phyloP scores from a whole-genome alignment of 2,113 vertebrate genomes.

The Perca flavescens region DNA sequence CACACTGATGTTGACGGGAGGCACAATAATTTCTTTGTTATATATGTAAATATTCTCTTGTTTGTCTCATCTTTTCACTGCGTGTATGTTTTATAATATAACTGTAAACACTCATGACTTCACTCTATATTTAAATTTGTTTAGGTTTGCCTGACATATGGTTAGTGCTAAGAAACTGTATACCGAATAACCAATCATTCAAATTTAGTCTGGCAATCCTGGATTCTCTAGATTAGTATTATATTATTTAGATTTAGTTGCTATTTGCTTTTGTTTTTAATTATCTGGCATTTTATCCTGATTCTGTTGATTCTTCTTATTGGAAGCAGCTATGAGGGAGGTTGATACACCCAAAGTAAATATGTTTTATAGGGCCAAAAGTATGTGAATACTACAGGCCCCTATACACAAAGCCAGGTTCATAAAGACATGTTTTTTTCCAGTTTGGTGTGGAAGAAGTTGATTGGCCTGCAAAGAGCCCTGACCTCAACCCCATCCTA shows the following conservation, averaged over 20 bases:
- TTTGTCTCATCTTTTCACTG: slow-evolving; percentile 71
- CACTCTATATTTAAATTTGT: slow-evolving; percentile 72
- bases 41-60: slow-evolving; percentile 78
- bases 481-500: background rate
- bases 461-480: too few species aligned
- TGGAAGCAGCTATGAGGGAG: background rate
- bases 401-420: background rate
- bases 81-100: slow-evolving; percentile 79
- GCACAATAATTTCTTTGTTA: slow-evolving; percentile 61
- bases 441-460: background rate
- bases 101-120: slow-evolving; percentile 76
- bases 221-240: background rate
- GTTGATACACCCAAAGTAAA: background rate
- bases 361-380: background rate
- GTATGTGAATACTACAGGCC: background rate
- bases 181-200: slow-evolving; percentile 34
- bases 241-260: slow-evolving; percentile 4
- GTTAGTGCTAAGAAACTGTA: slow-evolving; percentile 51
- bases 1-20: slow-evolving; percentile 38
- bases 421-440: background rate
- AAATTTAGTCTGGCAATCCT: slow-evolving; percentile 26
- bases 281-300: slow-evolving; percentile 27
- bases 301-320: background rate
- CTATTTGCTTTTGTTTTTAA: slow-evolving; percentile 15
- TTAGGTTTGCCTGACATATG: slow-evolving; percentile 32